Conservation (phyloP, 1,140 invertebrate genomes). For the Samia ricini region DNA sequence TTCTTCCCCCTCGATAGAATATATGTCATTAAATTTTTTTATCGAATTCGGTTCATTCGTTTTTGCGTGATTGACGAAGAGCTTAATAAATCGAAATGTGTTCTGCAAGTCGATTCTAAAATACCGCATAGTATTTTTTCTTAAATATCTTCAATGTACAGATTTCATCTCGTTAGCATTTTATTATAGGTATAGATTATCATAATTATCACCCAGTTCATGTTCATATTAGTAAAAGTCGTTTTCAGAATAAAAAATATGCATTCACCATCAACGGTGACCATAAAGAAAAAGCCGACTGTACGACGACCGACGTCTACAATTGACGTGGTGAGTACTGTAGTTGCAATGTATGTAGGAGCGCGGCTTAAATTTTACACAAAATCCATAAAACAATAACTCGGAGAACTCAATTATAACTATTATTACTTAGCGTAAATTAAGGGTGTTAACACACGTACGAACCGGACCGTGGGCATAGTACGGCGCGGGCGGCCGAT, state of each 20-base stretch:
- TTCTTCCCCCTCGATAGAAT: not conserved
- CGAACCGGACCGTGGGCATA: no score
- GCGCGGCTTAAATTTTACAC: not conserved
- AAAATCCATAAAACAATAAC: not conserved
- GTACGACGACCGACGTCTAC: conserved; percentile 17
- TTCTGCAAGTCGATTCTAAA: not conserved
- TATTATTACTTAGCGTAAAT: no score
- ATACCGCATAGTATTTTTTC: no score
- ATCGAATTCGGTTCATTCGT: no score
- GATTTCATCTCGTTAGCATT: no score
- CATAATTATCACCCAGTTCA: not conserved
- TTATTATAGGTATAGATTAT: no score
- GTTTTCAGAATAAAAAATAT: conserved; percentile 55
- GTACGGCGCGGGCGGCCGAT: no score
- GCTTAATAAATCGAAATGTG: not conserved
- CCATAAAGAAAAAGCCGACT: not conserved
- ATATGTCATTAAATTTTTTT: not conserved
- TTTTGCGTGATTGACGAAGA: no score
- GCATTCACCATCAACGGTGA: conserved; percentile 19
- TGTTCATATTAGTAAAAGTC: not conserved
- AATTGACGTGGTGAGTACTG: not conserved
- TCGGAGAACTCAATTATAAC: no score
- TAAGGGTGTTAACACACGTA: no score
- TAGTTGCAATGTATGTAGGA: not conserved
- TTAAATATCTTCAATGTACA: no score